phyloP scores from a whole-genome alignment of 2,797 vertebrate species.

The Tokudaia tokunoshimensis region DNA sequence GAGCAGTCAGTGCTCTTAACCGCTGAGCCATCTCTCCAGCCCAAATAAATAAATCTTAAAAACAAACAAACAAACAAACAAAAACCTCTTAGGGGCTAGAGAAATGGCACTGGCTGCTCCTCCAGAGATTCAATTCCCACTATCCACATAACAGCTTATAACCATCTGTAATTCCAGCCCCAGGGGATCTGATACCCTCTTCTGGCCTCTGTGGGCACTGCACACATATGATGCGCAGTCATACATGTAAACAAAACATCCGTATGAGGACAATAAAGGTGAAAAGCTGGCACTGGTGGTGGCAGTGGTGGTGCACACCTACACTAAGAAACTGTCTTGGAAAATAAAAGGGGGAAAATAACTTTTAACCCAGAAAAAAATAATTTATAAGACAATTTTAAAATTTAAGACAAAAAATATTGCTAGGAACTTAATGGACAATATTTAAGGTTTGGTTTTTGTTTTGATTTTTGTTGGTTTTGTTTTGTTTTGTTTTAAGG shows the following conservation, averaged over 20 bases:
- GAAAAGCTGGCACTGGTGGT: background rate
- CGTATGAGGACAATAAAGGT: background rate
- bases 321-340: background rate
- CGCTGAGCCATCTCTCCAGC: too few relatives aligned
- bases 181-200: background rate
- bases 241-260: background rate
- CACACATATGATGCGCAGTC: background rate
- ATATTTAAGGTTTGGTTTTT: background rate
- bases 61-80: too few relatives aligned
- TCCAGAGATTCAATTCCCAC: background rate
- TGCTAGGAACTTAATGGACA: background rate
- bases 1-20: too few relatives aligned
- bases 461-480: too few relatives aligned
- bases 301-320: background rate
- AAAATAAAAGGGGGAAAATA: background rate
- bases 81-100: background rate
- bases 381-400: background rate
- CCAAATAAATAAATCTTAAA: too few relatives aligned
- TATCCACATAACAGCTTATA: background rate
- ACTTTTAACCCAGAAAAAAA: background rate
- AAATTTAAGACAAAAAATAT: background rate
- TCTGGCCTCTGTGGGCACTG: background rate
- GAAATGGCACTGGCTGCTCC: background rate
- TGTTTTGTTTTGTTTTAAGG: background rate
- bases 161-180: too few relatives aligned